Base-by-base conservation (phyloP, 2,113 vertebrate species). In the Elgaria multicarinata region DNA sequence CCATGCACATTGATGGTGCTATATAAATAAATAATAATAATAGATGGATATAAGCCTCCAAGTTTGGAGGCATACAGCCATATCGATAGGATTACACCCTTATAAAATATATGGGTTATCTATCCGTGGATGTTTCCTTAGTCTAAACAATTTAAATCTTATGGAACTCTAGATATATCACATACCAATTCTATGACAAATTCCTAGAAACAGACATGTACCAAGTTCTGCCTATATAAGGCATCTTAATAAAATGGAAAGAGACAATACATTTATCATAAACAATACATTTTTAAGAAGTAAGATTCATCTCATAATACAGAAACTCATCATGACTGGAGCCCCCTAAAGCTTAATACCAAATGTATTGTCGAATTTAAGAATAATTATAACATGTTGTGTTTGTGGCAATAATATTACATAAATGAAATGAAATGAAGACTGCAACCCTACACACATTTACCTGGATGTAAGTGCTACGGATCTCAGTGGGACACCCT, bases 331-430 rank as follows among this genome's bases (percentile, higher is more conserved):
- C 83, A 53, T 72, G 33, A 91, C 62, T 33, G 26, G 42, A 89
- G 85, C 13, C n/a, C 46, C 93, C 88, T 87, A 78, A 88, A 92
- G 50, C 18, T 0, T n/a, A 85, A 89, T 94, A 93, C 88, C 86
- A 1, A 0, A 84, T 10, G 82, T 2, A 76, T 66, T 88, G 74
- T 6, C 92, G 78, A 94, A 83, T 93, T 94, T 91, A 84, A 77
- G 85, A 75, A 84, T 39, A 64, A 67, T 74, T 50, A 94, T 46
- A 89, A 7, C 72, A 96, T 92, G 42, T 67, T 92, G 42, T 67
- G 62, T 84, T 77, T 2, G 93, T 77, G 14, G 16, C 58, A 90
- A 71, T 87, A 93, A 94, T 90, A 91, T 36, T 39, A 84, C 36
- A 26, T 39, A n/a, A 88, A 55, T 79, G 55, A 75, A 88, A 55